Base-by-base conservation (phyloP, 2,888 invertebrate genomes). In the Protodeltote pygarga region DNA sequence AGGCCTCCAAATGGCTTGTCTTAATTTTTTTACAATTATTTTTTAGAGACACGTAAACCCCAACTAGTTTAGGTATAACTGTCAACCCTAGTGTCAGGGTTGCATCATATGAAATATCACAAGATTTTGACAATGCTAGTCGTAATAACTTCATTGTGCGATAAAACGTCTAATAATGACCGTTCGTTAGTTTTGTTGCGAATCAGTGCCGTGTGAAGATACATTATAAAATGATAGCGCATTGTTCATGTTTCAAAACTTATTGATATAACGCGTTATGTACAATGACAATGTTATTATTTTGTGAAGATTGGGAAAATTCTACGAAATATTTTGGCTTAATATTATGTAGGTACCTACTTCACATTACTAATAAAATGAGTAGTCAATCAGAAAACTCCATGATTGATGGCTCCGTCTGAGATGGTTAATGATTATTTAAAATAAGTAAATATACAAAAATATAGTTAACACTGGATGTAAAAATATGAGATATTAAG, bases 191-290 rank as follows among this genome's bases (percentile, higher is more conserved):
- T 34, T 25, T 2, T 14, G 28, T 39, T 44, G 49, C 19, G 17
- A 57, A 42, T 38, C 25, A 23, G 42, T 17, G 25, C 9, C 42
- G 35, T 58, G 52, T 42, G 48, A 64, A 67, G 24, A n/a, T 5
- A 23, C 35, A 20, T 38, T 31, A 32, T 9, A 58, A 17, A 14
- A 24, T 50, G 16, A 45, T 23, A 19, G 24, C n/a, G 27, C 38
- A 58, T 60, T 64, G 59, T 64, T 48, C 47, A 21, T 23, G 33
- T 48, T 32, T 61, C 40, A 14, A 14, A 35, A 47, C 8, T 40
- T 59, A 42, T 46, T 38, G 37, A 44, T 37, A 48, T 15, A 6
- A 16, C 11, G 39, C n/a, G 17, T 41, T 34, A 47, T 2, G 15
- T 27, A 31, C 9, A 13, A 24, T 32, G 13, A 10, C 44, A 44